Evolutionary conservation across 2,888 invertebrate genomes (phyloP).

Genomic region (Vanessa cardui): DNA sequence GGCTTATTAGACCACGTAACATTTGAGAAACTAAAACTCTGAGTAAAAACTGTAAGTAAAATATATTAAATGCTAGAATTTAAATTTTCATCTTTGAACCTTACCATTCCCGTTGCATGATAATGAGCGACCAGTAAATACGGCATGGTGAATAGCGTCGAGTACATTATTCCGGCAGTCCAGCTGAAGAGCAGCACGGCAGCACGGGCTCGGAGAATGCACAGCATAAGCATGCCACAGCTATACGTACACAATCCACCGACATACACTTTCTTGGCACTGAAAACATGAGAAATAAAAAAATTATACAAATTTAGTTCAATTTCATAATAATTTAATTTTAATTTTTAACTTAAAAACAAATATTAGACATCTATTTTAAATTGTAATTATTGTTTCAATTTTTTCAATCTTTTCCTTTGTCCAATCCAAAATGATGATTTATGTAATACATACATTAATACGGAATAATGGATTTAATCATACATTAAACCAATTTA

Average conservation of each 20-base stretch:
- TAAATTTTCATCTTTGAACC: constrained; percentile 41
- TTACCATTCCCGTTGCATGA: constrained; percentile 94
- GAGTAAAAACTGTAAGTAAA: too few relatives aligned
- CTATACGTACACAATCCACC: constrained; percentile 95
- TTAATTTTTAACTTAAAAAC: too few relatives aligned
- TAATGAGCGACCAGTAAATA: constrained; percentile 96
- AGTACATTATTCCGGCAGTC: constrained; percentile 98
- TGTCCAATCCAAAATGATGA: too few relatives aligned
- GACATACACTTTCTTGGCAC: constrained; percentile 93
- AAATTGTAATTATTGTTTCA: too few relatives aligned
- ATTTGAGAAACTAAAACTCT: too few relatives aligned
- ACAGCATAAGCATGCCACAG: constrained; percentile 94
- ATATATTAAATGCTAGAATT: too few relatives aligned
- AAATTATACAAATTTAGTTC: background rate
- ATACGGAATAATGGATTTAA: too few relatives aligned
- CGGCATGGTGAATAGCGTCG: constrained; percentile 98
- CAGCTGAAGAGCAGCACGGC: constrained; percentile 95
- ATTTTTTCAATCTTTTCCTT: too few relatives aligned
- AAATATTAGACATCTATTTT: too few relatives aligned
- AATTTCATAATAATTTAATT: background rate
- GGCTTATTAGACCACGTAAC: too few relatives aligned
- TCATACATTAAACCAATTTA: too few relatives aligned
- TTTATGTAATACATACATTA: too few relatives aligned
- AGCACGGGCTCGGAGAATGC: constrained; percentile 87
- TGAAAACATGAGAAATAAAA: constrained; percentile 65